Base-by-base conservation (phyloP, 2,797 vertebrate species). In the Halcyon smyrnensis region DNA sequence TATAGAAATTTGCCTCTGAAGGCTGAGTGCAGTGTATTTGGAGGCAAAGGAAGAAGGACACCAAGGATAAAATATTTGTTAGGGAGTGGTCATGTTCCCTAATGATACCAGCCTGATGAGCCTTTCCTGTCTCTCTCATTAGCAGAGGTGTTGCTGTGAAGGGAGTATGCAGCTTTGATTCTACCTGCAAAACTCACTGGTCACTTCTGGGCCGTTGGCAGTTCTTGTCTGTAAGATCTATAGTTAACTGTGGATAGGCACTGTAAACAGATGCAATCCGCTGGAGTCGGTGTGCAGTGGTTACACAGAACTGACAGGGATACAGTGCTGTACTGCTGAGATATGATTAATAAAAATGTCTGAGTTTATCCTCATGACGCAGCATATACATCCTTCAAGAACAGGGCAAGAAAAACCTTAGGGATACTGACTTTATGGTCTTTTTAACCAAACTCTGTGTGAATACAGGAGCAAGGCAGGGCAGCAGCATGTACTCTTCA, bases 91-190 rank as follows among this genome's bases (percentile, higher is more conserved):
- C 9, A 12, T 81, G 30, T 84, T 71, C 57, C 16, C 74, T 71
- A 57, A 51, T 51, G 53, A 64, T 54, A 71, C 17, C 27, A 41
- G 4, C 50, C 50, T 84, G 75, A 50, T 48, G 27, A 68, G 19
- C 56, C 17, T 68, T 41, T n/a, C n/a, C 75, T 95, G 5, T 70
- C 6, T 34, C 87, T 83, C 64, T 85, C 10, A 36, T 65, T 93
- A 92, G 50, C 45, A 95, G 88, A 90, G 39, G 62, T 62, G 48
- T n/a, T 94, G 60, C 78, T 87, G 50, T 70, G 74, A 88, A 74
- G 18, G 34, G 19, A 2, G 1, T 71, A 41, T 43, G 28, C 37
- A 68, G n/a, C 20, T 96, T 71, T 85, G 39, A 13, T 83, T 97
- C 60, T 37, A 39, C 67, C 48, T 76, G 67, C 59, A 84, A 96